These are phyloP conservation scores for Gallinago solitaria DNA, from an alignment of 2,797 vertebrate genomes.

Conservation along the genomic window DNA sequence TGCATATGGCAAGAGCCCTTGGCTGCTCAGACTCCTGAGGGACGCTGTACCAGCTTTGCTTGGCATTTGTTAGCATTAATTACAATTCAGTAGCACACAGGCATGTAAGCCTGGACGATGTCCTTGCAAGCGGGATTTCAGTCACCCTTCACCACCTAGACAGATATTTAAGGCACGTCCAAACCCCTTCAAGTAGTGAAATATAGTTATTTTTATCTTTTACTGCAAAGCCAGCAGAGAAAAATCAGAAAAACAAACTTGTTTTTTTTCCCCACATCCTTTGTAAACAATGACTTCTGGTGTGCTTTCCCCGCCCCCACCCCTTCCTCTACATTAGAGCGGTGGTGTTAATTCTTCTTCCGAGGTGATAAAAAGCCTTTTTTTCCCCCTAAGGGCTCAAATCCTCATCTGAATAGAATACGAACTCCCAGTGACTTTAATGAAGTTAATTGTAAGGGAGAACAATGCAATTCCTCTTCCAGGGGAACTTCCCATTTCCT, in stretches of 20 bases:
- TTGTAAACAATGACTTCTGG: conserved; percentile 11
- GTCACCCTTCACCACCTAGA: not conserved
- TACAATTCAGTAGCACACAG: not conserved
- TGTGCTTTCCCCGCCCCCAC: not conserved
- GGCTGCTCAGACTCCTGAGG: not conserved
- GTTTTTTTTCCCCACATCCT: not conserved
- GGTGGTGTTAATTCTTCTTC: conserved; percentile 16
- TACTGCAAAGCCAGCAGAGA: not conserved
- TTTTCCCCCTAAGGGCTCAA: not conserved
- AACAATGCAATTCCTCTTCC: conserved; percentile 44
- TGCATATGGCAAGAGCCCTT: not conserved
- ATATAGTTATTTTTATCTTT: not conserved
- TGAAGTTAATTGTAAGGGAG: conserved; percentile 27
- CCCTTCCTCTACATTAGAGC: not conserved
- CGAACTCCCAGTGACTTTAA: not conserved
- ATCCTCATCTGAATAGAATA: conserved; percentile 64
- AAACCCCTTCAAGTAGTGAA: not conserved
- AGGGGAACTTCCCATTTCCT: conserved; percentile 37
- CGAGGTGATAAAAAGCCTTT: conserved; percentile 16
- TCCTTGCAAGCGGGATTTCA: not conserved
- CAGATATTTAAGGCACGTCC: not conserved
- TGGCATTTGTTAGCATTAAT: not conserved
- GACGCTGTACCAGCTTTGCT: not conserved
- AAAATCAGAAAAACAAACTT: conserved; percentile 29
- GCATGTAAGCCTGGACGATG: not conserved